Evolutionary conservation across 2,888 invertebrate species (phyloP).

Genomic region (Yponomeuta malinellus): DNA sequence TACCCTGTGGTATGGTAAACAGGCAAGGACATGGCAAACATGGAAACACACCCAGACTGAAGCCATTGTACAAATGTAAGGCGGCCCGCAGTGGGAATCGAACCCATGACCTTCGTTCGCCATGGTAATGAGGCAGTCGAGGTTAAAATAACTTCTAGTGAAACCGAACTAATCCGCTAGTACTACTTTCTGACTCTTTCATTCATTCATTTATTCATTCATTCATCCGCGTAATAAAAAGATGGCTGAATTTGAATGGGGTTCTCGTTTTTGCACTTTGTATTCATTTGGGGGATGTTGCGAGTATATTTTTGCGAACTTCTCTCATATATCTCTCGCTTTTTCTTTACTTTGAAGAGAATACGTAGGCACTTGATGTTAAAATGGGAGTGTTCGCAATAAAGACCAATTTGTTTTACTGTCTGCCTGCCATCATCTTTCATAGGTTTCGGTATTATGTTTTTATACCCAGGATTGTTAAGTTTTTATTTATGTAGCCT

Average conservation of each 20-base stretch:
- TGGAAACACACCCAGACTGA: too few relatives aligned
- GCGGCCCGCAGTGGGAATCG: too few relatives aligned
- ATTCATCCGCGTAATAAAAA: constrained; percentile 25
- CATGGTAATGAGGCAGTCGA: too few relatives aligned
- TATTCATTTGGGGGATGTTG: constrained; percentile 27
- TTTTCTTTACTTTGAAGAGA: constrained; percentile 24
- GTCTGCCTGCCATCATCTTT: constrained; percentile 7
- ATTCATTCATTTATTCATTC: too few relatives aligned
- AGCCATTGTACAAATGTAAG: too few relatives aligned
- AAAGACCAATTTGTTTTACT: constrained; percentile 38
- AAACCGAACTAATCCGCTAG: constrained; percentile 19
- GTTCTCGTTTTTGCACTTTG: constrained; percentile 29
- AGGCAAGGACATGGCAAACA: too few relatives aligned
- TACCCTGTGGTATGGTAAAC: too few relatives aligned
- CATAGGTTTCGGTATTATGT: background rate
- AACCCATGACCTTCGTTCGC: too few relatives aligned
- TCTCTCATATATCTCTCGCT: constrained; percentile 21
- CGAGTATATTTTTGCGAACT: constrained; percentile 24
- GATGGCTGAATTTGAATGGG: constrained; percentile 36
- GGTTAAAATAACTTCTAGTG: too few relatives aligned
- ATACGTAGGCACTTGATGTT: constrained; percentile 28
- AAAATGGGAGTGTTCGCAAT: constrained; percentile 35
- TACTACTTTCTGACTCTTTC: constrained; percentile 29
- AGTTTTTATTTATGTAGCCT: too few relatives aligned
- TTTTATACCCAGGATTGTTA: background rate